Base-by-base conservation (phyloP, 2,113 vertebrate species). In the Tachuris rubrigastra region DNA sequence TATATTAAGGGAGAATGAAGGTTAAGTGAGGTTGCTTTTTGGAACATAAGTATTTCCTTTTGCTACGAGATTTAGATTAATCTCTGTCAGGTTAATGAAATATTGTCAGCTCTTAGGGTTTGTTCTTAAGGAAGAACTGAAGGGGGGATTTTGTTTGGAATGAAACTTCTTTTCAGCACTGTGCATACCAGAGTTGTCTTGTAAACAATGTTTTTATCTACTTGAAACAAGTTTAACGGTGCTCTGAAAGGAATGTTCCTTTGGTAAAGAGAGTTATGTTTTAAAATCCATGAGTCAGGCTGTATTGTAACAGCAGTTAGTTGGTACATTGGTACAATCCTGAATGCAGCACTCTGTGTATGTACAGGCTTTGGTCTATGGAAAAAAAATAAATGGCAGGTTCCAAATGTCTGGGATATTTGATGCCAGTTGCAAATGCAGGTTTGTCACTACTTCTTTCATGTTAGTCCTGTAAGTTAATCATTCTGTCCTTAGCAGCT, bases 361-460 rank as follows among this genome's bases (percentile, higher is more conserved):
- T 12, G 7, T 63, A 27, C 12, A 44, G 37, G 21, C 35, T n/a
- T n/a, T n/a, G n/a, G n/a, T n/a, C 42, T 84, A 0, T 49, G 16
- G 42, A 50, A 49, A 27, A 44, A 60, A 50, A 49, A 27, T 39
- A 60, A 41, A 58, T 8, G 59, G 5, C 46, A 71, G 0, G 0
- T n/a, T n/a, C n/a, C n/a, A n/a, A n/a, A n/a, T 59, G 56, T 44
- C 89, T 85, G 75, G 14, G 68, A 8, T 52, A 14, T 44, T 79
- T 82, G 60, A 63, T 81, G 52, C 35, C 47, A 44, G 5, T 19
- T 67, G 52, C 17, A 76, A 49, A 24, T 50, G 37, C 50, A 46
- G 33, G 33, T 92, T 77, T 92, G 49, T 63, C n/a, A n/a, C 30
- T 69, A 6, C 16, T 72, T 17, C 80, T 58, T 62, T 85, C 37